Conservation (phyloP, 1,140 invertebrate genomes). For the Zaprionus nigranus region DNA sequence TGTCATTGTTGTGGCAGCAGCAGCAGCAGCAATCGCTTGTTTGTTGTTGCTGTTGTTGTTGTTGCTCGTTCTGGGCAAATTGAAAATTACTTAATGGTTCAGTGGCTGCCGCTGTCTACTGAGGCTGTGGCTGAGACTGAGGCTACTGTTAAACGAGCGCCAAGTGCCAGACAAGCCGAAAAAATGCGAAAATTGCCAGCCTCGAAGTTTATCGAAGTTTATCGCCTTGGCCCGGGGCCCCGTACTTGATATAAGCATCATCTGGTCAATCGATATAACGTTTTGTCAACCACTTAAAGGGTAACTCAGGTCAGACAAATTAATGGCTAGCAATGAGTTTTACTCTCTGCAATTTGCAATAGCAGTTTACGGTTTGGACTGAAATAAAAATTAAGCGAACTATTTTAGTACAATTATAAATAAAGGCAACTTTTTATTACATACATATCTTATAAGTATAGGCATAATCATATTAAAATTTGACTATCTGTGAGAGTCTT, state of each 20-base stretch:
- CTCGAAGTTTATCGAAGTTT: slow-evolving; percentile 32
- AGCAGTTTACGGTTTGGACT: not conserved
- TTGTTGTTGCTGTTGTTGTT: slow-evolving; percentile 47
- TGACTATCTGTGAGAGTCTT: not conserved
- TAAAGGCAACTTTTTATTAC: not conserved
- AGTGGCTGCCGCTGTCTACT: slow-evolving; percentile 67
- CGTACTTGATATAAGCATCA: not conserved
- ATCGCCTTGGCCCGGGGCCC: slow-evolving; percentile 19
- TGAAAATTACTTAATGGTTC: slow-evolving; percentile 83
- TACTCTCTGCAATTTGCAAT: not conserved
- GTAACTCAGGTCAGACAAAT: not conserved
- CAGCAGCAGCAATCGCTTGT: slow-evolving; percentile 11
- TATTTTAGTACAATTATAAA: not conserved
- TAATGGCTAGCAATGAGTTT: not conserved
- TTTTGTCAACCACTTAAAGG: slow-evolving; percentile 1
- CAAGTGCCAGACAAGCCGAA: slow-evolving; percentile 52
- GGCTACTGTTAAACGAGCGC: slow-evolving; percentile 72
- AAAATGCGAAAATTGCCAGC: slow-evolving; percentile 70
- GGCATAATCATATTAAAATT: too few species aligned
- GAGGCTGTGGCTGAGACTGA: slow-evolving; percentile 27
- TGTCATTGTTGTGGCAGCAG: slow-evolving; percentile 70
- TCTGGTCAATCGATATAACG: not conserved
- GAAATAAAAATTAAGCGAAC: not conserved
- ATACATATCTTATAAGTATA: too few species aligned
- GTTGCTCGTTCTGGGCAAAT: slow-evolving; percentile 57